Conservation (phyloP, 2,797 vertebrate genomes). For the Buphagus erythrorhynchus region DNA sequence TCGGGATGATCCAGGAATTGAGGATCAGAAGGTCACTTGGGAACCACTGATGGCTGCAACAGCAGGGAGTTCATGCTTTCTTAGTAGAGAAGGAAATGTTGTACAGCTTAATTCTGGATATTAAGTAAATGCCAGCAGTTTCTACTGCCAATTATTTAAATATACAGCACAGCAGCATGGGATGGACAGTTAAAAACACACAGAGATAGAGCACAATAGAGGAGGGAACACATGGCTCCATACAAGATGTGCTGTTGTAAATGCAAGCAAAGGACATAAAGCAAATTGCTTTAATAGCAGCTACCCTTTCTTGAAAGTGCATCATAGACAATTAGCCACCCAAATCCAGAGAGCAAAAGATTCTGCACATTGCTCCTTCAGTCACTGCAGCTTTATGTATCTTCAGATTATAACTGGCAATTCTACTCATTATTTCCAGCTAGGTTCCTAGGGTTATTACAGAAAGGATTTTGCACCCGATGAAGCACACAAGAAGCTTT, state of each 20-base stretch:
- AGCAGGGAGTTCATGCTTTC: neutral
- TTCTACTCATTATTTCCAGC: conserved; percentile 10
- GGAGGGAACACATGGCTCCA: neutral
- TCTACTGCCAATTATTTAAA: neutral
- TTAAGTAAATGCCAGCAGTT: neutral
- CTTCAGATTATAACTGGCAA: neutral
- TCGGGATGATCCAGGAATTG: neutral
- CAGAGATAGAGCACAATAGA: neutral
- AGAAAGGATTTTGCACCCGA: neutral
- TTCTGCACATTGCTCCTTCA: neutral
- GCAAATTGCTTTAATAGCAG: neutral
- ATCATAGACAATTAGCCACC: neutral
- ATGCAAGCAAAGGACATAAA: neutral
- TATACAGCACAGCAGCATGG: neutral
- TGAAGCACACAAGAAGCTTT: conserved; percentile 15
- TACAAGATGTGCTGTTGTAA: neutral
- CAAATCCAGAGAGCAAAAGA: neutral
- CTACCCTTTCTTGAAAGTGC: neutral
- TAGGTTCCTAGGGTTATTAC: neutral
- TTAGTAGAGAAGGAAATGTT: neutral
- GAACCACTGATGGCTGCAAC: neutral
- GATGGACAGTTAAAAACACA: neutral
- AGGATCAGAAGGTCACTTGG: neutral
- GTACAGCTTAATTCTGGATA: neutral
- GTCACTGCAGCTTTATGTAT: neutral